A percentile compares a stretch with the other conserved stretches of the same genome.
Evolutionary conservation across 92 coral and sea anemone species (phyloP).

Genomic region (Zoanthus sociatus): DNA sequence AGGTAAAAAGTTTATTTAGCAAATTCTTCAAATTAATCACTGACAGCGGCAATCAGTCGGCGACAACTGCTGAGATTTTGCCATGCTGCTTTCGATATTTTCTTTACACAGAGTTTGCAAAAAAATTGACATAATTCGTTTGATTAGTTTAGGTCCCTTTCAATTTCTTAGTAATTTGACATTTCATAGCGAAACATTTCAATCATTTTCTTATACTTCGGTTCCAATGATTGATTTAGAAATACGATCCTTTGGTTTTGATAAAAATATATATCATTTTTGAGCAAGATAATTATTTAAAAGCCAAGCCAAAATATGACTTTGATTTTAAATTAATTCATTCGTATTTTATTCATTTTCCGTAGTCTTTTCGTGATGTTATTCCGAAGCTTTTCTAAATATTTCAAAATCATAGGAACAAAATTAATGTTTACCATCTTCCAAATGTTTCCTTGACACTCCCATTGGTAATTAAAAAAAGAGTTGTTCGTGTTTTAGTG

Average conservation of each 20-base stretch:
- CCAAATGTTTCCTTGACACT: no score
- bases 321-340: no score
- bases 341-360: no score
- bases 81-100: not conserved
- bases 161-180: not conserved
- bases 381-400: no score
- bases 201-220: not conserved
- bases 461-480: no score
- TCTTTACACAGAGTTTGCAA: not conserved
- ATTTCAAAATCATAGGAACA: no score
- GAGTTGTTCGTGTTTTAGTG: no score
- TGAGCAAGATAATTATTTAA: no score
- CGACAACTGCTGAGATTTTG: not conserved
- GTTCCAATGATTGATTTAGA: not conserved
- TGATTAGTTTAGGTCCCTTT: not conserved
- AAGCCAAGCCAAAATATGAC: no score
- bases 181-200: not conserved
- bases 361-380: no score
- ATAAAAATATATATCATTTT: no score
- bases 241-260: not conserved
- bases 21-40: not conserved
- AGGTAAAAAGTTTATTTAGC: slow-evolving; percentile 54
- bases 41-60: not conserved
- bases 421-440: no score
- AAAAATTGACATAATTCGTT: not conserved